A percentile compares a stretch with the other conserved stretches of the same genome.
phyloP scores from a whole-genome alignment of 2,113 vertebrate genomes.

The Bubalus kerabau region DNA sequence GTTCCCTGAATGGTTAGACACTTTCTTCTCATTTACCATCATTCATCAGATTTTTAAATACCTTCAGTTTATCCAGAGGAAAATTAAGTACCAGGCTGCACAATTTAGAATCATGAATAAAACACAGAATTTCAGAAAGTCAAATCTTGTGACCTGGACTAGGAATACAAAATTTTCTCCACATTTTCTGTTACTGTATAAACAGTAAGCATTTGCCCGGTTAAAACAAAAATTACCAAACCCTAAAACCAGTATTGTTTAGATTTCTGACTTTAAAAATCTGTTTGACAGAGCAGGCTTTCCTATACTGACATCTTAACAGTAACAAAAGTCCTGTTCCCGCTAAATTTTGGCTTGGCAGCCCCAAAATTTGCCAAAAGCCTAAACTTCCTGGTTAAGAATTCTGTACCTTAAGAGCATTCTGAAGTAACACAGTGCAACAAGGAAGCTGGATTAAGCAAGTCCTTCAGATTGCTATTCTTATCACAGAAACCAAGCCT shows the following conservation, averaged over 20 bases:
- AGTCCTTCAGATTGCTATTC: neutral
- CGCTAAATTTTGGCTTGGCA: slow-evolving; percentile 66
- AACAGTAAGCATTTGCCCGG: slow-evolving; percentile 51
- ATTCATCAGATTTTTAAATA: neutral
- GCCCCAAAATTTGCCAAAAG: slow-evolving; percentile 31
- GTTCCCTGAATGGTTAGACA: neutral
- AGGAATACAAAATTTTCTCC: neutral
- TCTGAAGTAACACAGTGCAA: neutral
- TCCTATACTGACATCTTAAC: slow-evolving; percentile 64
- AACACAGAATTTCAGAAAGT: slow-evolving; percentile 1
- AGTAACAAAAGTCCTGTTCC: slow-evolving; percentile 69
- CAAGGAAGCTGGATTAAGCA: neutral
- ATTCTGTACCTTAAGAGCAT: slow-evolving; percentile 26
- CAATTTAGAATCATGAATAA: slow-evolving; percentile 13
- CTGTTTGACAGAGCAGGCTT: slow-evolving; percentile 66
- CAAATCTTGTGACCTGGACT: neutral
- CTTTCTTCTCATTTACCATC: neutral
- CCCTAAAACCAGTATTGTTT: slow-evolving; percentile 66
- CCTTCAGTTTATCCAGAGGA: neutral
- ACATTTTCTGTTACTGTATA: slow-evolving; percentile 7
- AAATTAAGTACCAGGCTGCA: neutral
- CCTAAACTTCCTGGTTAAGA: slow-evolving; percentile 38
- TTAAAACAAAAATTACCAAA: slow-evolving; percentile 27
- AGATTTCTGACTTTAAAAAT: slow-evolving; percentile 65
- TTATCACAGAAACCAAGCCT: neutral